Evolutionary conservation across 2,888 invertebrate genomes (phyloP).

Genomic region (Drosophila prostipennis): DNA sequence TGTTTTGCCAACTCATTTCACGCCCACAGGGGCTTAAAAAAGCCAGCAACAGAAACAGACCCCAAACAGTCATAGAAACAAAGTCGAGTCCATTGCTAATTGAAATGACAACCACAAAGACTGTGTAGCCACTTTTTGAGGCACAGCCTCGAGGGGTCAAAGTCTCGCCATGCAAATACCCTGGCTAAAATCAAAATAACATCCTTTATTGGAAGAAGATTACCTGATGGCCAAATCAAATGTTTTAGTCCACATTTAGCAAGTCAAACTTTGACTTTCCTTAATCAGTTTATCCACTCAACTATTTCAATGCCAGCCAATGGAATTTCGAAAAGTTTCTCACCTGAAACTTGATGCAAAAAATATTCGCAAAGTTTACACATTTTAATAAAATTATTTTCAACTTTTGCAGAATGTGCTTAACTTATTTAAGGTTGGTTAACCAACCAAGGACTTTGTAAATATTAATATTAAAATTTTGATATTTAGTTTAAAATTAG

Average conservation of each 20-base stretch:
- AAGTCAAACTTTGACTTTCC: neutral
- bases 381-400: neutral
- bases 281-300: neutral
- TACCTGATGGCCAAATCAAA: neutral
- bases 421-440: too few species aligned
- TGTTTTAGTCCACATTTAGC: neutral
- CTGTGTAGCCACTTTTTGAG: constrained; percentile 11
- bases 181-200: neutral
- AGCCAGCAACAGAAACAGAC: constrained; percentile 2
- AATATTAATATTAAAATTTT: neutral
- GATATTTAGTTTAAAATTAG: too few species aligned
- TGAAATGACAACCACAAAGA: constrained; percentile 44
- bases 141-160: constrained; percentile 6
- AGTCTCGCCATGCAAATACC: neutral
- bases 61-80: constrained; percentile 10
- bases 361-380: neutral
- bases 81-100: constrained; percentile 42
- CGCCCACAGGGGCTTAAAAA: constrained; percentile 20
- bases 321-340: neutral
- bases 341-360: neutral
- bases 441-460: neutral
- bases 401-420: neutral
- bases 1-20: constrained; percentile 47
- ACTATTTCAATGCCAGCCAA: neutral
- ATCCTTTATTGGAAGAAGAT: neutral